phyloP scores from a whole-genome alignment of 2,797 vertebrate genomes.

The Sebastes taczanowskii region DNA sequence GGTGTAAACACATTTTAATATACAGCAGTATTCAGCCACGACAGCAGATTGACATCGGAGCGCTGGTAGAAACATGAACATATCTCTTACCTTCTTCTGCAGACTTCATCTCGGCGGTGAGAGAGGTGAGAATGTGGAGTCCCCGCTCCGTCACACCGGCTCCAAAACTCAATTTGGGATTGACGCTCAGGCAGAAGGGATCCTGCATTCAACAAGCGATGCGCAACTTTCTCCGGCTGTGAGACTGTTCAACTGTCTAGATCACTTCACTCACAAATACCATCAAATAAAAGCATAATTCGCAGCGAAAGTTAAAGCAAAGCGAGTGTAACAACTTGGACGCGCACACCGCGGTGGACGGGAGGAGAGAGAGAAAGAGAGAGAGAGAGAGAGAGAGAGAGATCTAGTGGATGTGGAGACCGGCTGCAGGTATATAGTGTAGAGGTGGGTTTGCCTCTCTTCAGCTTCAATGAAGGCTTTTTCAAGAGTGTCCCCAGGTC shows the following conservation, averaged over 20 bases:
- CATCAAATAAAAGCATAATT: slow-evolving; percentile 39
- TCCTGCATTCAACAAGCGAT: slow-evolving; percentile 85
- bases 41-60: background rate
- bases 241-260: background rate
- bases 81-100: slow-evolving; percentile 91
- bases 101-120: slow-evolving; percentile 89
- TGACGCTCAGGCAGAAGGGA: slow-evolving; percentile 68
- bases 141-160: slow-evolving; percentile 77
- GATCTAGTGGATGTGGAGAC: background rate
- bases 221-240: slow-evolving; percentile 59
- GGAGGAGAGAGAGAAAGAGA: background rate
- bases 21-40: background rate
- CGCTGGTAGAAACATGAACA: background rate
- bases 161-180: slow-evolving; percentile 85
- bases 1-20: background rate
- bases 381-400: background rate
- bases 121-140: slow-evolving; percentile 22
- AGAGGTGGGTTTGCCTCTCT: slow-evolving; percentile 60
- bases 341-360: background rate
- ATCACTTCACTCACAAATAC: slow-evolving; percentile 47
- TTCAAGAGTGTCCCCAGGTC: slow-evolving; percentile 79
- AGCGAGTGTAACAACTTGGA: slow-evolving; percentile 12
- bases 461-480: slow-evolving; percentile 60
- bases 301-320: background rate
- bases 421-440: too few species aligned